phyloP scores from a whole-genome alignment of 2,113 vertebrate species.

The Zosterops lateralis region DNA sequence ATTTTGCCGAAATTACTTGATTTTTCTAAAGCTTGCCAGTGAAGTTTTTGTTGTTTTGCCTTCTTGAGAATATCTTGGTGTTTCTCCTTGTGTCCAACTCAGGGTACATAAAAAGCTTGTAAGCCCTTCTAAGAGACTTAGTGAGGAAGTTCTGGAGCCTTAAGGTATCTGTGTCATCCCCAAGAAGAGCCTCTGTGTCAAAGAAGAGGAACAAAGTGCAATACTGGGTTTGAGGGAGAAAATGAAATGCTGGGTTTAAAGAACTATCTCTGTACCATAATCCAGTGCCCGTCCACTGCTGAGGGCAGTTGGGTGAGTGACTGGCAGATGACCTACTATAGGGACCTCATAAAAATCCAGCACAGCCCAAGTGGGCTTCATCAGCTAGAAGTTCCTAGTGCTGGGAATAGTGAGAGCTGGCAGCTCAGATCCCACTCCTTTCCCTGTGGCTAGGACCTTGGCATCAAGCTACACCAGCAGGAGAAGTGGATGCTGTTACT shows the following conservation, averaged over 20 bases:
- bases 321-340: background rate
- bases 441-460: background rate
- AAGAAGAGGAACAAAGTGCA: background rate
- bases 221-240: background rate
- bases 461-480: background rate
- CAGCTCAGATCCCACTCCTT: background rate
- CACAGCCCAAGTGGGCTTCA: background rate
- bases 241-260: background rate
- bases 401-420: background rate
- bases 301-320: background rate
- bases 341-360: background rate
- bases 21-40: background rate
- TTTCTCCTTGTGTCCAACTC: background rate
- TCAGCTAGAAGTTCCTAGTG: background rate
- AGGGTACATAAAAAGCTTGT: too few relatives aligned
- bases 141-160: background rate
- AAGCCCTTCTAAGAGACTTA: background rate
- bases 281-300: background rate
- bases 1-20: background rate
- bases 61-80: background rate
- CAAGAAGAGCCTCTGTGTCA: background rate
- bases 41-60: background rate
- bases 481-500: background rate
- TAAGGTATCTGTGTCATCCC: background rate
- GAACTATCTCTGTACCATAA: background rate